Evolutionary conservation across 2,113 vertebrate species (phyloP), one percentile per base, ranked within the genome.

Genomic region (Myrmecophaga tridactyla): DNA sequence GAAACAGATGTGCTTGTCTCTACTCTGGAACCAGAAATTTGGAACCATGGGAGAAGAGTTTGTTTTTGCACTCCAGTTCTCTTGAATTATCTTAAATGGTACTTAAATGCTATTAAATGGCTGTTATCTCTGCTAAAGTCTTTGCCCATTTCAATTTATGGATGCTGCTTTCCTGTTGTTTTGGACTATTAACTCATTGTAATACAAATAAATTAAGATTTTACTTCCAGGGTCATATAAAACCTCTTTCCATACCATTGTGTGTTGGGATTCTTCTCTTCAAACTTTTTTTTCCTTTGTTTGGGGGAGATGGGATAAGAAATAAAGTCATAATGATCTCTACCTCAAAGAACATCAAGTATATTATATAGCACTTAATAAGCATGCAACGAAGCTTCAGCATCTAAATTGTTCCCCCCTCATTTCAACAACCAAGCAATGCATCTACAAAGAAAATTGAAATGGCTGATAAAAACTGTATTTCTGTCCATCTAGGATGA

Each of bases 1-100:
- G 58, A 96, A 85, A 75, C 92, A 96, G 90, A 96, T 92, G 91
- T 89, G 63, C 83, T 39, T 6, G 14, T 4, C 46, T 92, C 53
- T 82, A 46, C 29, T 13, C 25, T 51, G 25, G 75, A 95, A 73
- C 73, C 51, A 41, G 73, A 63, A 72, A 23, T 75, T 73, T 78
- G 56, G 81, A 86, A 21, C 31, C 0, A 0, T 23, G 86, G 48
- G 36, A 48, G 4, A n/a, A 27, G 70, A n/a, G 51, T 73, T 53
- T 91, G 78, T 13, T 60, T 95, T 90, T 87, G 41, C 46, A 83
- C 60, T 58, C 69, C 0, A 0, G 25, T 76, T 87, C 92, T 41
- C 53, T 67, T 72, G 63, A 69, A 73, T 93, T 81, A 70, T 63
- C 95, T 90, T 87, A 73, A 96, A 91, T 43, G 7, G 23, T 25